Base-by-base conservation (phyloP, 2,888 invertebrate species). In the Parascotia fuliginaria region DNA sequence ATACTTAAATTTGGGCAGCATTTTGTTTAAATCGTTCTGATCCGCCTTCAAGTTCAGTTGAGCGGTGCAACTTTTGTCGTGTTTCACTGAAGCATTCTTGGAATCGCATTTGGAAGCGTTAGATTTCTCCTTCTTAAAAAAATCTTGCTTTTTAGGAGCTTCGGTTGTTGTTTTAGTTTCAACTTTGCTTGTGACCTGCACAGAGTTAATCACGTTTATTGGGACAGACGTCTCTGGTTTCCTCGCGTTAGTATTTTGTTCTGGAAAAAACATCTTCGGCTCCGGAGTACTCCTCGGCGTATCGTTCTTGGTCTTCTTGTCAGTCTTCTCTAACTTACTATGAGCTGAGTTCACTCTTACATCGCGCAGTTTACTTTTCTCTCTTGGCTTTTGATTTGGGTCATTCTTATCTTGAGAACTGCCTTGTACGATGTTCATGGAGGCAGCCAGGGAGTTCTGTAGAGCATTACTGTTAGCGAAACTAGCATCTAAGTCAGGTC, bases 1-100 rank as follows among this genome's bases (percentile, higher is more conserved):
- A 48, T 92, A 92, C 57, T 92, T 92, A 41, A 92, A 87, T 64
- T 92, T 92, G 0, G 93, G 85, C 52, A 90, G 53, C 79, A 93
- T 89, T 79, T 94, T 93, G 60, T 93, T 93, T n/a, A 93, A 67
- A 38, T 93, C 93, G 13, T 81, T 89, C 61, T 90, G 92, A 32
- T 93, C 92, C 4, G 81, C 59, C 59, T 92, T 93, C 24, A 83
- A 58, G 54, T 80, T 83, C 6, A 83, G 64, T 53, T 89, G 89
- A 7, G 84, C 72, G 2, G 85, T 53, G 52, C 92, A 92, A 52
- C 73, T 82, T 60, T 90, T 92, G 58, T 92, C 92, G 52, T 92
- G 90, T 75, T 92, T 92, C 9, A 84, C 79, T 0, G 87, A 80
- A 0, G 82, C 53, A 42, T 79, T 85, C 65, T 90, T 92, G 1